Evolutionary conservation across 2,888 invertebrate species (phyloP).

Genomic region (Halocaridina rubra): DNA sequence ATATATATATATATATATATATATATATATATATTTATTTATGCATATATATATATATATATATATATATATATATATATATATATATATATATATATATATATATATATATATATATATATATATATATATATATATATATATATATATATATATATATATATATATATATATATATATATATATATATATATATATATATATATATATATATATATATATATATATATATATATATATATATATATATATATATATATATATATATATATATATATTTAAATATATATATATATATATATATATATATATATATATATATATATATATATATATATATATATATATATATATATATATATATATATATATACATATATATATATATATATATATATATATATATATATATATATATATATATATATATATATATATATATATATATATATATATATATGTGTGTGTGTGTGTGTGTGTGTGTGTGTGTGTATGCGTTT

Average conservation of each 20-base stretch:
- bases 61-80: slow-evolving; percentile 12
- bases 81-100: slow-evolving; percentile 26
- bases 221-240: neutral
- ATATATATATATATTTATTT: neutral
- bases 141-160: slow-evolving; percentile 21
- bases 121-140: slow-evolving; percentile 17
- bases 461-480: neutral
- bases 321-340: slow-evolving; percentile 24
- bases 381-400: slow-evolving; percentile 20
- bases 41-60: neutral
- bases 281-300: slow-evolving; percentile 21
- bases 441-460: neutral
- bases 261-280: neutral
- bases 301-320: slow-evolving; percentile 4
- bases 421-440: slow-evolving; percentile 19
- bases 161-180: neutral
- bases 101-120: slow-evolving; percentile 11
- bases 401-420: slow-evolving; percentile 9
- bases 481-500: neutral
- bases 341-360: slow-evolving; percentile 22
- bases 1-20: neutral
- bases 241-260: neutral
- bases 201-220: neutral
- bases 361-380: slow-evolving; percentile 15
- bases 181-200: neutral